Evolutionary conservation across 2,888 invertebrate species (phyloP).

Genomic region (Hemithea aestivaria): DNA sequence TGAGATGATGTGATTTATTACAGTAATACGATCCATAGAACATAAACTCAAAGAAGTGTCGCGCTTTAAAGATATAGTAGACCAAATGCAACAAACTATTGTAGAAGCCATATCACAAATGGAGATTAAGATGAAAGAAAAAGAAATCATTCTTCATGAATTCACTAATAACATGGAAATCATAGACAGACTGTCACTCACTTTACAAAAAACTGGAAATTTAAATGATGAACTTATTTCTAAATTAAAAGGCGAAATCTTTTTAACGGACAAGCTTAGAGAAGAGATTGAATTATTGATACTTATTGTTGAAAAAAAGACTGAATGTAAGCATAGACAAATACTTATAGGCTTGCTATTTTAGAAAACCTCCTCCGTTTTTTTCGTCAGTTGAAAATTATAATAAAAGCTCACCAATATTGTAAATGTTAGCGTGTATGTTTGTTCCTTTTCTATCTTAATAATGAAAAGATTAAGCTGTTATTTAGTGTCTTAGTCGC

Average conservation of each 20-base stretch:
- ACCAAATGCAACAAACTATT: conserved; percentile 37
- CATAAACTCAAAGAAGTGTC: conserved; percentile 36
- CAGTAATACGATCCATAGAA: conserved; percentile 38
- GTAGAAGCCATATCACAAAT: conserved; percentile 29
- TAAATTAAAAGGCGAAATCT: conserved; percentile 33
- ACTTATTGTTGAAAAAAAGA: conserved; percentile 33
- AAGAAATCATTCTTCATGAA: conserved; percentile 33
- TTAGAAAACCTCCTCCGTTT: too few species aligned
- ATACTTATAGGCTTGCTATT: too few species aligned
- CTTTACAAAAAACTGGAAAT: conserved; percentile 20
- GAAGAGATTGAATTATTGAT: conserved; percentile 37
- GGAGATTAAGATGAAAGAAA: conserved; percentile 25
- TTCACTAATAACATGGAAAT: conserved; percentile 35
- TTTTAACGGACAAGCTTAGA: conserved; percentile 36
- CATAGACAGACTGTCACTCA: conserved; percentile 22
- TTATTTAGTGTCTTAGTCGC: too few species aligned
- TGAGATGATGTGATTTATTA: conserved; percentile 26
- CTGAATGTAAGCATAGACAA: conserved; percentile 36
- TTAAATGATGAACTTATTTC: conserved; percentile 30
- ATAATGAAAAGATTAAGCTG: too few species aligned
- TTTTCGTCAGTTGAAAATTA: too few species aligned
- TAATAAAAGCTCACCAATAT: too few species aligned
- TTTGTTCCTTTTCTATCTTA: too few species aligned
- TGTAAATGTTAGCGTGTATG: too few species aligned
- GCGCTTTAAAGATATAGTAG: conserved; percentile 37